Conservation (phyloP, 1,140 invertebrate species). For the Drosophila carrolli region DNA sequence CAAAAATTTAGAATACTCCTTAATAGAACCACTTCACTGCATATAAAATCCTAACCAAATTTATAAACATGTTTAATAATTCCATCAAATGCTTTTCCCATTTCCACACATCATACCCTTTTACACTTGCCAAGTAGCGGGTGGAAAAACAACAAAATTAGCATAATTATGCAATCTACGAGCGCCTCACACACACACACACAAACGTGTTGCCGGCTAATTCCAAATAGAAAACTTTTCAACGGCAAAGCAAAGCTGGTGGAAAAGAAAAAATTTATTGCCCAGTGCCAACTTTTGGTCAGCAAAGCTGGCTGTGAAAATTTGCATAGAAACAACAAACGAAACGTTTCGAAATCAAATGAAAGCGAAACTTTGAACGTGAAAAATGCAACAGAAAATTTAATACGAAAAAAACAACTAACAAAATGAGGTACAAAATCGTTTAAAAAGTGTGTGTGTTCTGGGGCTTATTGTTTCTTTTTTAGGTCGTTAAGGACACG, state of each 20-base stretch:
- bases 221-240: conserved; percentile 58
- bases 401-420: conserved; percentile 53
- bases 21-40: too few species aligned
- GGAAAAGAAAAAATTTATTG: conserved; percentile 43
- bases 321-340: conserved; percentile 43
- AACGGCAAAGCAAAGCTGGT: conserved; percentile 26
- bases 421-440: conserved; percentile 25
- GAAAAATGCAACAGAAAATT: conserved; percentile 60
- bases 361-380: conserved; percentile 23
- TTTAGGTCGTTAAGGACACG: conserved; percentile 42
- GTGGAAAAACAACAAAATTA: conserved; percentile 61
- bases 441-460: not conserved
- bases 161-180: conserved; percentile 81
- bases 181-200: conserved; percentile 40
- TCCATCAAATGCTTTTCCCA: not conserved
- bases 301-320: conserved; percentile 38
- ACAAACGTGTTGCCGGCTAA: conserved; percentile 64
- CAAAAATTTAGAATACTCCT: too few species aligned
- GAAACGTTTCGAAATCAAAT: conserved; percentile 12
- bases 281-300: conserved; percentile 37
- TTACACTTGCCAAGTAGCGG: conserved; percentile 16
- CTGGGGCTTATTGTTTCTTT: conserved; percentile 4
- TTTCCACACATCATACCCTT: conserved; percentile 10
- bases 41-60: not conserved
- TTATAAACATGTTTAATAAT: conserved; percentile 4